A percentile compares a stretch with the other conserved stretches of the same genome.
Evolutionary conservation across 1,140 invertebrate species (phyloP).

Genomic region (Drosophila nebulosa): DNA sequence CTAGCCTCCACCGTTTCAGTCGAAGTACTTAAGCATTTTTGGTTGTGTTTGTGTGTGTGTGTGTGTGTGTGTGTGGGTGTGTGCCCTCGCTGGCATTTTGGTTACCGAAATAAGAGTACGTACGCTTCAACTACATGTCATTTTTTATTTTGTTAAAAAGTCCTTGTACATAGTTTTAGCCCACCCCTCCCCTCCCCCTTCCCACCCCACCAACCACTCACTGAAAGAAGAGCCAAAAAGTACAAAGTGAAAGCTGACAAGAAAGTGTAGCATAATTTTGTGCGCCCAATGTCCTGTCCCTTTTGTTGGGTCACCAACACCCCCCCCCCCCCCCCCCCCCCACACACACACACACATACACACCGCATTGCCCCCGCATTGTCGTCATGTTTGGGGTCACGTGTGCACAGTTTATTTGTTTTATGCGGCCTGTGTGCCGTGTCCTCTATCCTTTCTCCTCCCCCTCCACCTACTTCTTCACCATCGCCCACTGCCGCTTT

Average conservation of each 20-base stretch:
- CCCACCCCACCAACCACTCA: too few species aligned
- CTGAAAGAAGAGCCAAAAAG: background rate
- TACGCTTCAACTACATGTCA: slow-evolving; percentile 40
- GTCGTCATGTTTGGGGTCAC: slow-evolving; percentile 57
- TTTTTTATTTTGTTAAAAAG: slow-evolving; percentile 42
- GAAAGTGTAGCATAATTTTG: slow-evolving; percentile 49
- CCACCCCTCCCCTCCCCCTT: background rate
- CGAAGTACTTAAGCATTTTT: background rate
- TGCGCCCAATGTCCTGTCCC: slow-evolving; percentile 33
- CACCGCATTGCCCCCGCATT: background rate
- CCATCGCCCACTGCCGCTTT: too few species aligned
- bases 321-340: background rate
- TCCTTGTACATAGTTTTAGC: slow-evolving; percentile 17
- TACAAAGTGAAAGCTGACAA: background rate
- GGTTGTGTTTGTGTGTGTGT: background rate
- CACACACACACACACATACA: too few species aligned
- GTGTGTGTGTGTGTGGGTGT: background rate
- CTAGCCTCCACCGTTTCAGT: background rate
- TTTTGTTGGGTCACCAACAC: slow-evolving; percentile 43
- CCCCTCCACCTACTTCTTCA: background rate
- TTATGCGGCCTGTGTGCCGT: slow-evolving; percentile 53
- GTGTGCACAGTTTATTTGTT: slow-evolving; percentile 74
- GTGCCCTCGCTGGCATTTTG: background rate
- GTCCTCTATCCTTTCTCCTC: background rate
- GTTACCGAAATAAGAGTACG: slow-evolving; percentile 10